Evolutionary conservation across 1,140 invertebrate genomes (phyloP).

Genomic region (Steinernema feltiae): DNA sequence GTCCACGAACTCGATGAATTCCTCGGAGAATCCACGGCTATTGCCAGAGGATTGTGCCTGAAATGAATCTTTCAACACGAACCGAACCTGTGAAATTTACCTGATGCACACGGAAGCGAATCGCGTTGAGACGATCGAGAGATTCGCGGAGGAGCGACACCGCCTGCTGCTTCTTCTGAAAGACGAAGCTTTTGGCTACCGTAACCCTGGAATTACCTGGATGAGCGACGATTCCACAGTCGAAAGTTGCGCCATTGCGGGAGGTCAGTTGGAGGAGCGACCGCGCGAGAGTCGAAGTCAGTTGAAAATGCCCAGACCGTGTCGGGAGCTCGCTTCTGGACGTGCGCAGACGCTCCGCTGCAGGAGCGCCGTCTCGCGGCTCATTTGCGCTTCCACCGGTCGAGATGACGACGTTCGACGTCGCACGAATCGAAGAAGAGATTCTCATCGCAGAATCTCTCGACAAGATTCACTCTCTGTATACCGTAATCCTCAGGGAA

Average conservation of each 20-base stretch:
- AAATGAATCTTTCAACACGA: no score
- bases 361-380: neutral
- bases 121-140: neutral
- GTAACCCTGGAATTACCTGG: neutral
- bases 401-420: neutral
- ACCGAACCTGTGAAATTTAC: neutral
- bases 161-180: neutral
- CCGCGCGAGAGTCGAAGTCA: neutral
- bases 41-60: no score
- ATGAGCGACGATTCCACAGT: neutral
- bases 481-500: neutral
- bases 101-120: slow-evolving; percentile 1
- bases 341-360: neutral
- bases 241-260: neutral
- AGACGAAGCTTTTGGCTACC: neutral
- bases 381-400: no score
- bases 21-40: neutral
- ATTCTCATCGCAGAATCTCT: neutral
- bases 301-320: neutral
- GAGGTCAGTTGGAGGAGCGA: neutral
- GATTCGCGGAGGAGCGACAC: neutral
- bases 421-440: neutral
- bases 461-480: neutral
- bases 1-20: neutral
- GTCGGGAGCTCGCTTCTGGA: neutral